Percentiles rank a stretch among this genome's conserved stretches.
phyloP scores from a whole-genome alignment of 1,140 invertebrate species.

The Anastrepha obliqua region DNA sequence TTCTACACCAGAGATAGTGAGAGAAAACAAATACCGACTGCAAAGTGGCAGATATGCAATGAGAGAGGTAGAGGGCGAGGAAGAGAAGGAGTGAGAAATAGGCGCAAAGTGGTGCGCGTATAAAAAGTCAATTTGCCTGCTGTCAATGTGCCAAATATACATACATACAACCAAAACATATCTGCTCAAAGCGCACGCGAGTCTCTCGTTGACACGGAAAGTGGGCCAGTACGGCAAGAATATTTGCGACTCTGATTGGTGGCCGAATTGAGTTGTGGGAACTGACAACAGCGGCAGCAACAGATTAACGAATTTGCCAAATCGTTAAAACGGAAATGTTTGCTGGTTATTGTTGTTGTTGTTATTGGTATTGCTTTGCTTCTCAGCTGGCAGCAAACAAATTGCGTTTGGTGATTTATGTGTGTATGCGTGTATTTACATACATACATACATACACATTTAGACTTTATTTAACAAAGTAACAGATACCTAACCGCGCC shows the following conservation, averaged over 20 bases:
- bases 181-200: background rate
- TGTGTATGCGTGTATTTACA: background rate
- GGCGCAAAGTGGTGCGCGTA: background rate
- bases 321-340: background rate
- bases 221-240: background rate
- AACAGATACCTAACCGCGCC: slow-evolving; percentile 36
- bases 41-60: no score
- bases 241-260: background rate
- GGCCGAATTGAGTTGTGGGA: slow-evolving; percentile 16
- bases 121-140: slow-evolving; percentile 38
- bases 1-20: no score
- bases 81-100: background rate
- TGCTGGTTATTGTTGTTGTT: background rate
- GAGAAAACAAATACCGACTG: no score
- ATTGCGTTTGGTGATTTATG: slow-evolving; percentile 13
- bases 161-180: no score
- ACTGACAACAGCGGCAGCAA: background rate
- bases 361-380: background rate
- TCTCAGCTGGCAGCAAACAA: background rate
- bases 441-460: no score
- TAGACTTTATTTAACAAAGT: background rate
- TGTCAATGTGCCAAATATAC: background rate
- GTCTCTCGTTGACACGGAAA: slow-evolving; percentile 17
- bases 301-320: slow-evolving; percentile 13
- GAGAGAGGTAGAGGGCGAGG: no score